phyloP scores from a whole-genome alignment of 1,140 invertebrate species.

The Ladona fulva region DNA sequence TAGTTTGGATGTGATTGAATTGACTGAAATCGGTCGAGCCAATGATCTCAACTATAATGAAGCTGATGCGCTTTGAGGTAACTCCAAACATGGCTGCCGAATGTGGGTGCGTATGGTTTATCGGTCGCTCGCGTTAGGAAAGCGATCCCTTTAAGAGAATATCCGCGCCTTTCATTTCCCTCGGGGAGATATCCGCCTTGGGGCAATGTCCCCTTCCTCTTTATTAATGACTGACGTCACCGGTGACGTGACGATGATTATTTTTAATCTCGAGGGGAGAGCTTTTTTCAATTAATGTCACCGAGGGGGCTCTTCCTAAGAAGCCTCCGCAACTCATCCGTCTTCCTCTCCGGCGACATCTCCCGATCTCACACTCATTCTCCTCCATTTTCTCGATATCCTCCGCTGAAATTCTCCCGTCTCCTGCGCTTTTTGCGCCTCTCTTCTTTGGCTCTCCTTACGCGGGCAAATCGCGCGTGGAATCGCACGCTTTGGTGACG shows the following conservation, averaged over 20 bases:
- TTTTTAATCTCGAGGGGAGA: background rate
- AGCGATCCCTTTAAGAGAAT: too few species aligned
- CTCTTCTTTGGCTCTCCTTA: too few species aligned
- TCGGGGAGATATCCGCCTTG: background rate
- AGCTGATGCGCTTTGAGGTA: too few species aligned
- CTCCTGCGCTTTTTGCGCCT: background rate
- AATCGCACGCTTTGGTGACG: too few species aligned
- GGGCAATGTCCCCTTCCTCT: background rate
- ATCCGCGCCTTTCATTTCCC: background rate
- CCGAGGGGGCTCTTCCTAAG: background rate
- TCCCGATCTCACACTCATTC: background rate
- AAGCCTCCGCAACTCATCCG: background rate
- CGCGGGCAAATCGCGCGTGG: too few species aligned
- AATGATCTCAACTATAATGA: too few species aligned
- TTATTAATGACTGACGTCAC: background rate
- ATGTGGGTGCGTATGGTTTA: too few species aligned
- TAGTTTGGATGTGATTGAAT: too few species aligned
- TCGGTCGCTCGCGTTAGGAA: too few species aligned
- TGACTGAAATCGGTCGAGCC: too few species aligned
- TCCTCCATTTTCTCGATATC: background rate
- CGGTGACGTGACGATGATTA: background rate
- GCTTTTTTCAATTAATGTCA: conserved; percentile 10
- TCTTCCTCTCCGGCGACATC: background rate
- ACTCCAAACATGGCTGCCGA: too few species aligned
- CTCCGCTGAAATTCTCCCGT: background rate